Conservation (phyloP, 2,113 vertebrate genomes). For the Gnathonemus echidnorhynchus region DNA sequence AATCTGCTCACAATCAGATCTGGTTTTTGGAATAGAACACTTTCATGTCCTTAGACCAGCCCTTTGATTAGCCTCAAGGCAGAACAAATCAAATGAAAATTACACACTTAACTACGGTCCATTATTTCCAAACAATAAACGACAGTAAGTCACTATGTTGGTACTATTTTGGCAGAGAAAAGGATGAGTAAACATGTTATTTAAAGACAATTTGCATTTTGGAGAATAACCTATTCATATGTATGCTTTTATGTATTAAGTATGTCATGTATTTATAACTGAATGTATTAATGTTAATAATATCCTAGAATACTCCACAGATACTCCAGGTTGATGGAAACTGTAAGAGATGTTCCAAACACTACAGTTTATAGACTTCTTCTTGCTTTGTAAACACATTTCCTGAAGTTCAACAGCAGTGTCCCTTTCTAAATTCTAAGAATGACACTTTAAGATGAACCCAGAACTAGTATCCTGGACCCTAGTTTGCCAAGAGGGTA, state of each 20-base stretch:
- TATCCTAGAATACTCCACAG: background rate
- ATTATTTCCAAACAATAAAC: background rate
- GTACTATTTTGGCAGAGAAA: background rate
- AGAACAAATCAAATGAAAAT: background rate
- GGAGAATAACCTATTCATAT: background rate
- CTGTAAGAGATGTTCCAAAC: background rate
- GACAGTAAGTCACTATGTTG: background rate
- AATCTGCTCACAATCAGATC: background rate
- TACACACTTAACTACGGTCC: background rate
- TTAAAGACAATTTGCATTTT: background rate
- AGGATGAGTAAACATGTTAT: background rate
- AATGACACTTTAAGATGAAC: background rate
- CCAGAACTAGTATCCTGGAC: background rate
- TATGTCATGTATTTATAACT: background rate
- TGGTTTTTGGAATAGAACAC: background rate
- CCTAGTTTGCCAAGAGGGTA: background rate
- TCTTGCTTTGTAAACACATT: background rate
- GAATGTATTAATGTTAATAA: background rate
- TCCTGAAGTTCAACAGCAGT: background rate
- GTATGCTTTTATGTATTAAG: background rate
- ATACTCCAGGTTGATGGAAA: background rate
- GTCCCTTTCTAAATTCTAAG: background rate
- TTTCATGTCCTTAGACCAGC: background rate
- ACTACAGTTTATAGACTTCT: background rate
- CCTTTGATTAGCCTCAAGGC: background rate